Evolutionary conservation across 2,797 vertebrate species (phyloP).

Genomic region (Lithobates sylvaticus): DNA sequence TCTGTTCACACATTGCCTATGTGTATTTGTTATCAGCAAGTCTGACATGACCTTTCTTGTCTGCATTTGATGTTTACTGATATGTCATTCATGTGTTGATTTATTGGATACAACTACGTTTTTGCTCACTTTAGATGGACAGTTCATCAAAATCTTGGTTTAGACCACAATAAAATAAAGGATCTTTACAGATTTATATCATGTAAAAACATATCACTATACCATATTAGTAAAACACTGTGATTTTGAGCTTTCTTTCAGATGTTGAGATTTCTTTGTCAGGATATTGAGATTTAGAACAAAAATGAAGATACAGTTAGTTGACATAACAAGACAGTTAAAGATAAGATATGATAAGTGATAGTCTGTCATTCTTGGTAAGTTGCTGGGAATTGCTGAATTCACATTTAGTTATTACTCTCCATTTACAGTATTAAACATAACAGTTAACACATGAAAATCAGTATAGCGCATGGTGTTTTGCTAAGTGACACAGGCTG

Average conservation of each 20-base stretch:
- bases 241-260: too few species aligned
- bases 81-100: not conserved
- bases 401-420: too few species aligned
- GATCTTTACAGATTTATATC: not conserved
- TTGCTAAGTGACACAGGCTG: slow-evolving; percentile 1
- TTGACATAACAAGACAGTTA: too few species aligned
- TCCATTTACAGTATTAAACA: too few species aligned
- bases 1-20: not conserved
- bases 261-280: too few species aligned
- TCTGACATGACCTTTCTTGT: slow-evolving; percentile 4
- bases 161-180: not conserved
- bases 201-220: not conserved
- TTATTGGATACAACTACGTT: not conserved
- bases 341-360: too few species aligned
- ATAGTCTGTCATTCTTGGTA: too few species aligned
- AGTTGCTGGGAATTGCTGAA: too few species aligned
- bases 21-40: not conserved
- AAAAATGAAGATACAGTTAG: too few species aligned
- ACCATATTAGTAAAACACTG: not conserved
- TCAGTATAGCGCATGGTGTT: not conserved
- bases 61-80: not conserved
- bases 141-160: not conserved
- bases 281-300: too few species aligned
- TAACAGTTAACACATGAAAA: too few species aligned
- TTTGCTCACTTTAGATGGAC: not conserved